phyloP scores from a whole-genome alignment of 2,113 vertebrate genomes.

The Melozone crissalis region DNA sequence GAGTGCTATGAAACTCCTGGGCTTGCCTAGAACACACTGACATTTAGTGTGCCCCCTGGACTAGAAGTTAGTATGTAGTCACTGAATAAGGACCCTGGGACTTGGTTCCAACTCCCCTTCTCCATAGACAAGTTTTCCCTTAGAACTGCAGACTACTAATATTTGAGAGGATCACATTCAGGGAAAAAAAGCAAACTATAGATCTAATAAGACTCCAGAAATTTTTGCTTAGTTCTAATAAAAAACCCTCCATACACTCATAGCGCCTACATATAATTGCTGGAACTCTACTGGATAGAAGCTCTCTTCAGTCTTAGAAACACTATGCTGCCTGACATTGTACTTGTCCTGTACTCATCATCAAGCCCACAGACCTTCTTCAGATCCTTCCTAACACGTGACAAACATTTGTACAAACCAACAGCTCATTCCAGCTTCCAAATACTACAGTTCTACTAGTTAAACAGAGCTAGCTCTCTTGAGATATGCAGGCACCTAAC shows the following conservation, averaged over 20 bases:
- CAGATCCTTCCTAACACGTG: not conserved
- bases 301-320: not conserved
- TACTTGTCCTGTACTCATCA: not conserved
- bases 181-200: not conserved
- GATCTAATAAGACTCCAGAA: not conserved
- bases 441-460: not conserved
- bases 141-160: not conserved
- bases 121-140: not conserved
- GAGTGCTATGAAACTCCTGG: not conserved
- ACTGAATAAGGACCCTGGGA: not conserved
- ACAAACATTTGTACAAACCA: not conserved
- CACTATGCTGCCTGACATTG: not conserved
- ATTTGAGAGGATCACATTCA: not conserved
- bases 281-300: not conserved
- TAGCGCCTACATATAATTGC: not conserved
- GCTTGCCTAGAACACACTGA: not conserved
- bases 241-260: not conserved
- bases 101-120: not conserved
- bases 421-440: not conserved
- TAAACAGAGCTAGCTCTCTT: not conserved
- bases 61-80: not conserved
- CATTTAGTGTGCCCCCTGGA: accelerated
- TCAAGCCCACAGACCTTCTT: not conserved
- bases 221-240: not conserved
- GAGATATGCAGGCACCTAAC: not conserved